Evolutionary conservation across 2,888 invertebrate genomes (phyloP).

Genomic region (Nephrotoma appendiculata): DNA sequence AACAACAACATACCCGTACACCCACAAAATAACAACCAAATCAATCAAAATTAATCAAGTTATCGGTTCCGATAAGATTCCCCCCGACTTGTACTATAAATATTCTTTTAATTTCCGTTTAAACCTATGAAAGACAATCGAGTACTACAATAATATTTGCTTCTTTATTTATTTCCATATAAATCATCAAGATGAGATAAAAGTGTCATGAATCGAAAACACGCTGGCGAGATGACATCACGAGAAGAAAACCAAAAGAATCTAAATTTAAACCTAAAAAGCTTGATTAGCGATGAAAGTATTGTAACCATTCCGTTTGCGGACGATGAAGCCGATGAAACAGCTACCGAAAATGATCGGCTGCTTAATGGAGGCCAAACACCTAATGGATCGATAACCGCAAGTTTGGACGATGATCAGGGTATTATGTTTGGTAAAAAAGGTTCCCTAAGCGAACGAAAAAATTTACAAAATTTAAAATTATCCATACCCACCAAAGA

Average conservation of each 20-base stretch:
- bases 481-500: neutral
- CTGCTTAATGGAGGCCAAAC: neutral
- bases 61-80: neutral
- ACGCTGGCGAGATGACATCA: neutral
- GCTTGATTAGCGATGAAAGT: neutral
- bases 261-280: neutral
- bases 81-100: no score
- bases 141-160: neutral
- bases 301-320: neutral
- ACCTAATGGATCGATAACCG: neutral
- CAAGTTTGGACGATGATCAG: neutral
- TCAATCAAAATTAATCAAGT: neutral
- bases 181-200: neutral
- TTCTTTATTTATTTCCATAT: neutral
- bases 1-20: no score
- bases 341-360: neutral
- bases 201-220: neutral
- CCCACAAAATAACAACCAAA: neutral
- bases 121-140: neutral
- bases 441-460: neutral
- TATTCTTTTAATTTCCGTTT: neutral
- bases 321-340: neutral
- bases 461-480: neutral
- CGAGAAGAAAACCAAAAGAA: neutral
- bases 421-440: neutral